Evolutionary conservation across 2,113 vertebrate species (phyloP), one percentile per base, ranked within the genome.

Genomic region (Ceyx melanurus): DNA sequence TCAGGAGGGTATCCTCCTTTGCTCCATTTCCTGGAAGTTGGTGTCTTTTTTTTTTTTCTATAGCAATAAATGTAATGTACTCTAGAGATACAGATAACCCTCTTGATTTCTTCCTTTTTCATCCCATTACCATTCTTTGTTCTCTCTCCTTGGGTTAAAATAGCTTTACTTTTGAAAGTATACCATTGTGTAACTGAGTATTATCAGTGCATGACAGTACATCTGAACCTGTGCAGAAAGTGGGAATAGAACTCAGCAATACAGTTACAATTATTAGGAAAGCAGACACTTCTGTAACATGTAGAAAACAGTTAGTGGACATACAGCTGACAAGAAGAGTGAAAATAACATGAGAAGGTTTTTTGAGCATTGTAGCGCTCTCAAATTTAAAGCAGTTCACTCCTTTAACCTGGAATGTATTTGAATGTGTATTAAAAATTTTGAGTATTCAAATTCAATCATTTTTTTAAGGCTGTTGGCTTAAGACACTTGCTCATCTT

Each of bases 11-110:
- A 57, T 61, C 43, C n/a, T 92, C 26, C 51, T 80, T 76, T 60
- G 23, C 54, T 89, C 82, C 67, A 29, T 43, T 92, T 91, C 67
- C 87, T 83, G 60, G 82, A 89, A 78, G 45, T 22, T 91, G 11
- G 3, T 46, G 54, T 73, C 16, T 91, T 72, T 94, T 84, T 58
- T 83, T 83, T 66, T 86, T 86, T 70, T 88, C 37, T 65, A 53
- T 35, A n/a, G 28, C 10, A 40, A 67, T 75, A 51, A 91, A 78
- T 64, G 40, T 70, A 53, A 21, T 12, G 18, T 37, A 11, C 2
- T 35, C 43, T 19, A 17, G 74, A 35, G 17, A 53, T 53, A 15
- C 1, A 35, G 13, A 21, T 79, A 76, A 45, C 3, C 6, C 37
- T 60, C 37, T 37, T 37, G 4, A 35, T 65, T 45, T 62, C 37